Evolutionary conservation across 2,888 invertebrate species (phyloP), one percentile per base, ranked within the genome.

Genomic region (Parnassius orleans): DNA sequence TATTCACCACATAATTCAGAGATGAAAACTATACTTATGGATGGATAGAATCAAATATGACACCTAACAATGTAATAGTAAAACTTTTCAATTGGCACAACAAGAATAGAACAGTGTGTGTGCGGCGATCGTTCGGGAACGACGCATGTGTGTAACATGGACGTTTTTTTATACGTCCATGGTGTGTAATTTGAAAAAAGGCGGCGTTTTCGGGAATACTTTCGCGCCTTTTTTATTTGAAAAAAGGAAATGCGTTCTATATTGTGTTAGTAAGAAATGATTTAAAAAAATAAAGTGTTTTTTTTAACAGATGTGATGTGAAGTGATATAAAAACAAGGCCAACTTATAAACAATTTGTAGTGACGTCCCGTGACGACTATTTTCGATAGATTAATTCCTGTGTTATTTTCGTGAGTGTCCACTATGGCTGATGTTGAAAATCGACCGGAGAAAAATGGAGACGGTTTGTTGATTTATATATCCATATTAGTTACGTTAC

Each of bases 31-130:
- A 50, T 19, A 55, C 44, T 43, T n/a, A 33, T 58, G 63, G 19
- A 19, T 19, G 19, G 66, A 68, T 67, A 72, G 66, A 74, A 71
- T 75, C 69, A 72, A 74, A 72, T 68, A 67, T 68, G 66, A 69
- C 65, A 73, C 73, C 68, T 75, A 76, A 78, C 76, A 74, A 79
- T 75, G 78, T 70, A 69, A 74, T 71, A 71, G 73, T 76, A 73
- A 71, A 79, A 76, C 72, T 82, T 81, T 82, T 79, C 73, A 76
- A 81, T 83, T 79, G 69, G 74, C 70, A 71, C 70, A 72, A 75
- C 79, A 75, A 79, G 88, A 87, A 88, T 89, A 89, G 87, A 86
- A 77, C 83, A 90, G 89, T 88, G 75, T 79, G 80, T 75, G 78
- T 76, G 75, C 75, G 78, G 74, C 80, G 69, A 73, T 71, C 77